These are phyloP conservation scores for Fistularia commersonii DNA, from an alignment of 2,797 vertebrate genomes.

Conservation along the genomic window DNA sequence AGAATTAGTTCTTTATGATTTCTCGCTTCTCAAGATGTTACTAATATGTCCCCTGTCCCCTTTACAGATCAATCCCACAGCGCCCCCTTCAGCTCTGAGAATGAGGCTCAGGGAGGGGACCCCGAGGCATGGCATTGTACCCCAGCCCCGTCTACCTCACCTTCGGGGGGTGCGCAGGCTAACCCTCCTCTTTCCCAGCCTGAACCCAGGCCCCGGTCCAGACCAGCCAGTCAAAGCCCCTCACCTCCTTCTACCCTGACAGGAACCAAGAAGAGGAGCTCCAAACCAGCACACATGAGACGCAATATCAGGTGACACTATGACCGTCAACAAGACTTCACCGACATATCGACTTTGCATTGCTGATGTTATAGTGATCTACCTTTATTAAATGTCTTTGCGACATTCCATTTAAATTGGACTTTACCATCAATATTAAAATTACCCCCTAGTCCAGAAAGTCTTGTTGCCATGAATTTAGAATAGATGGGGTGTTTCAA, in stretches of 20 bases:
- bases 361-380: too few species aligned
- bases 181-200: conserved; percentile 40
- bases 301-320: conserved; percentile 87
- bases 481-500: too few species aligned
- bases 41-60: neutral
- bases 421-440: too few species aligned
- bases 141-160: conserved; percentile 85
- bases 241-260: conserved; percentile 64
- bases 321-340: too few species aligned
- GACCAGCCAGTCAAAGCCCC: conserved; percentile 76
- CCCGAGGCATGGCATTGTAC: conserved; percentile 82
- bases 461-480: too few species aligned
- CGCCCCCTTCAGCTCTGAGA: conserved; percentile 78
- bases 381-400: too few species aligned
- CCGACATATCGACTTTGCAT: too few species aligned
- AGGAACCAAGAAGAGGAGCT: conserved; percentile 81
- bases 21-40: neutral
- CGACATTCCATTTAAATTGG: too few species aligned
- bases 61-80: conserved; percentile 82
- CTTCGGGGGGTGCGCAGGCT: conserved; percentile 77
- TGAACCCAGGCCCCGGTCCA: conserved; percentile 54
- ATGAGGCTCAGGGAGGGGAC: conserved; percentile 76
- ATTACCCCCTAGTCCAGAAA: too few species aligned
- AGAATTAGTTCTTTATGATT: neutral
- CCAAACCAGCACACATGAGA: conserved; percentile 89